Evolutionary conservation across 2,113 vertebrate genomes (phyloP).

Genomic region (Archilochus colubris): DNA sequence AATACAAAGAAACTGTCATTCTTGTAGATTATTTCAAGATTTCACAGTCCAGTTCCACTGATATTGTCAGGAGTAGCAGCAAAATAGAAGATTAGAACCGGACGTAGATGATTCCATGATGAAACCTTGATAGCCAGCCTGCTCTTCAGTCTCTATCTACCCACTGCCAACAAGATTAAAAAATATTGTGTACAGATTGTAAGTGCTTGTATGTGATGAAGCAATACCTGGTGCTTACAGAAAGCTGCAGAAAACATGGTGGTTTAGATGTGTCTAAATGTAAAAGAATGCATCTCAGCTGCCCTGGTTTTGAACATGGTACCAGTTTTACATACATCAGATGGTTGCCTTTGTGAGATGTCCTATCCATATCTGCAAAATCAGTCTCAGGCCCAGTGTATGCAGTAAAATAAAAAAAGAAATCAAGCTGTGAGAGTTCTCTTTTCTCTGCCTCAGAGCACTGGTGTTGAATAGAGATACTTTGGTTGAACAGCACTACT

Average conservation of each 20-base stretch:
- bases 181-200: background rate
- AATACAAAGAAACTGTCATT: background rate
- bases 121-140: background rate
- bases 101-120: background rate
- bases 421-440: constrained; percentile 52
- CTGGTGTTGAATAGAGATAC: constrained; percentile 48
- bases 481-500: constrained; percentile 58
- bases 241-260: background rate
- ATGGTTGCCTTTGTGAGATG: constrained; percentile 40
- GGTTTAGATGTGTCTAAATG: background rate
- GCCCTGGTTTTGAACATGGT: background rate
- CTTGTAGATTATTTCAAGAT: background rate
- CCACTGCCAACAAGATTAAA: background rate
- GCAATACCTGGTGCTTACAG: background rate
- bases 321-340: background rate
- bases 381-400: background rate
- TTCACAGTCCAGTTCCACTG: background rate
- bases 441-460: constrained; percentile 49
- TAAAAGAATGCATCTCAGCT: background rate
- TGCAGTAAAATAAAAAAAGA: constrained; percentile 19
- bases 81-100: background rate
- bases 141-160: background rate
- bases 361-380: constrained; percentile 15
- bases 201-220: background rate
- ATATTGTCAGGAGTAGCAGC: background rate